phyloP scores from a whole-genome alignment of 2,113 vertebrate species.

The Capra hircus region DNA sequence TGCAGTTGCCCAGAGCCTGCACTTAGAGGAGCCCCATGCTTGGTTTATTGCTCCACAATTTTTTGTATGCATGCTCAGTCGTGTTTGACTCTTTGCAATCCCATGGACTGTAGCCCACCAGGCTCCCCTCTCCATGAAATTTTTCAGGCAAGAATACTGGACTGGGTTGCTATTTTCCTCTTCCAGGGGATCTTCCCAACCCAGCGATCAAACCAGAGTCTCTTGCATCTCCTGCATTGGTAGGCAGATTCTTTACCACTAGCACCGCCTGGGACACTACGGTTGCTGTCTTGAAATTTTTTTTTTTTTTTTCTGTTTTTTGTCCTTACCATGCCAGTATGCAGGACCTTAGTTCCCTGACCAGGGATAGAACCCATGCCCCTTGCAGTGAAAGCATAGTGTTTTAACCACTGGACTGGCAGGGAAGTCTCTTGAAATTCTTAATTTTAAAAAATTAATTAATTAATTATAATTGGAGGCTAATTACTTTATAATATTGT shows the following conservation, averaged over 20 bases:
- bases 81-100: neutral
- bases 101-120: neutral
- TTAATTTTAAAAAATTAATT: neutral
- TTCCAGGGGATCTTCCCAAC: neutral
- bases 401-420: neutral
- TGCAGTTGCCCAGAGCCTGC: neutral
- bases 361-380: neutral
- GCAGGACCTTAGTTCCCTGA: neutral
- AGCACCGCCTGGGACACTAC: neutral
- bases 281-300: neutral
- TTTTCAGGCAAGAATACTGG: neutral
- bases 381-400: neutral
- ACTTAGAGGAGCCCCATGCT: neutral
- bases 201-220: neutral
- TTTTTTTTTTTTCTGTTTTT: neutral
- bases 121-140: neutral
- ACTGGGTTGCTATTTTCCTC: neutral
- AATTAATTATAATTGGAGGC: neutral
- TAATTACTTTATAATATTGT: neutral
- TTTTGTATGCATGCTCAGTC: neutral
- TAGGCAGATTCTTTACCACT: neutral
- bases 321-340: neutral
- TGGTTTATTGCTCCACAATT: neutral
- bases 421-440: neutral
- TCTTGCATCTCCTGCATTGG: neutral